Conservation (phyloP, 2,888 invertebrate genomes). For the Cheilosia impressa region DNA sequence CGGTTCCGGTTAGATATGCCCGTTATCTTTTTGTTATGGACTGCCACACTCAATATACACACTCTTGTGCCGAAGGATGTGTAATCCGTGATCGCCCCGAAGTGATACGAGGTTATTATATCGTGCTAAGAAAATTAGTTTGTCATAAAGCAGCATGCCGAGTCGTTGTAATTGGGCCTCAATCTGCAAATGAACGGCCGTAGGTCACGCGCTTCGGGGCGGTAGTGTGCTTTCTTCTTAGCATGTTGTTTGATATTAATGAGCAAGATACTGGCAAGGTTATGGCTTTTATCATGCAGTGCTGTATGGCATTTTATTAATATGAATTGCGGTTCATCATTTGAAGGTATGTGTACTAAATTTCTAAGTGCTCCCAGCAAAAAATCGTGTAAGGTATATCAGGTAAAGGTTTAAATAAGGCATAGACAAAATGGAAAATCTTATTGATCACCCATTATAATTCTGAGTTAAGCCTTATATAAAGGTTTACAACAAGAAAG, state of each 20-base stretch:
- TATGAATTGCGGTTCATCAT: conserved; percentile 52
- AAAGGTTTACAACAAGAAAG: too few species aligned
- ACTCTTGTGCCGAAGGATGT: conserved; percentile 11
- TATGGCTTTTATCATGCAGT: conserved; percentile 30
- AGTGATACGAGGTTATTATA: conserved; percentile 50
- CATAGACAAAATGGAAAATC: too few species aligned
- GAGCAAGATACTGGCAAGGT: conserved; percentile 56
- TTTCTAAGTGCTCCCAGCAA: too few species aligned
- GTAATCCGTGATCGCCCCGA: conserved; percentile 48
- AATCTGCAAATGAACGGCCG: conserved; percentile 46
- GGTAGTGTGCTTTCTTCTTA: conserved; percentile 58
- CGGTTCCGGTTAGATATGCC: neutral
- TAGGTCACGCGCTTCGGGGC: conserved; percentile 27
- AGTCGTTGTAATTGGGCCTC: conserved; percentile 56
- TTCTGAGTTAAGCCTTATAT: too few species aligned
- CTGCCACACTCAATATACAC: conserved; percentile 9
- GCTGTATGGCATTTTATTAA: conserved; percentile 19
- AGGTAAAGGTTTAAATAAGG: too few species aligned
- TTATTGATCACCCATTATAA: too few species aligned
- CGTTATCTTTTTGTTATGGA: conserved; percentile 22
- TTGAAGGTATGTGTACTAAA: too few species aligned
- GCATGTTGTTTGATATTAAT: conserved; percentile 71
- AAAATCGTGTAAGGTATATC: too few species aligned
- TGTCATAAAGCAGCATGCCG: conserved; percentile 62
- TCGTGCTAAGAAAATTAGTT: conserved; percentile 65